Evolutionary conservation across 2,113 vertebrate genomes (phyloP), one percentile per base, ranked within the genome.

Genomic region (Nicator chloris): DNA sequence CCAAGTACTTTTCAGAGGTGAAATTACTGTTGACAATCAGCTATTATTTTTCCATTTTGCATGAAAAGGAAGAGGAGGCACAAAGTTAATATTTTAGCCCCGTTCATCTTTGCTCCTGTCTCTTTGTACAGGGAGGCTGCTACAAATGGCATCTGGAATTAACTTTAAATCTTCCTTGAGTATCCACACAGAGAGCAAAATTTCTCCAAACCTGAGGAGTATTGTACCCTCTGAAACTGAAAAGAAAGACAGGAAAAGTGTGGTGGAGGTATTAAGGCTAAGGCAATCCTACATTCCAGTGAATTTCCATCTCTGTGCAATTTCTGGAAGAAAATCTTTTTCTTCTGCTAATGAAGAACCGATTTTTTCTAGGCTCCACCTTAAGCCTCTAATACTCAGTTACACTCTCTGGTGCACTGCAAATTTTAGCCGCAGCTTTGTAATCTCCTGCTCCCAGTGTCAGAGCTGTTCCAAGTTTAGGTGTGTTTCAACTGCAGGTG

Each of bases 401-500:
- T 82, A 86, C 35, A 59, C 13, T 54, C 21, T 66, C 18, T 3
- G 1, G 11, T 45, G 7, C 4, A 1, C 47, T 59, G 20, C 35
- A 22, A 22, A 21, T 6, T 77, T 88, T 9, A 45, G 13, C 21
- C 22, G 13, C 11, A 42, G 13, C 15, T 71, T 73, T 78, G 7
- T 15, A 26, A 14, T 49, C 33, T 50, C 30, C 35, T 73, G 33
- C 37, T 64, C 5, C 42, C 51, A 7, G 7, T 42, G 18, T 53
- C n/a, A 0, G 0, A 57, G 37, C 5, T 65, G 4, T 37, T 64
- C 35, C 35, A 24, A 5, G 27, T 71, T 65, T 19, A 18, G 24
- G 33, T 35, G 42, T 2, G 1, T 77, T 66, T 81, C 59, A 59
- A 4, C 27, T 18, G 72, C 12, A 50, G 15, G 18, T 65, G 31